These are phyloP conservation scores for Zonitis immaculata DNA, from an alignment of 2,888 invertebrate genomes.

Conservation along the genomic window DNA sequence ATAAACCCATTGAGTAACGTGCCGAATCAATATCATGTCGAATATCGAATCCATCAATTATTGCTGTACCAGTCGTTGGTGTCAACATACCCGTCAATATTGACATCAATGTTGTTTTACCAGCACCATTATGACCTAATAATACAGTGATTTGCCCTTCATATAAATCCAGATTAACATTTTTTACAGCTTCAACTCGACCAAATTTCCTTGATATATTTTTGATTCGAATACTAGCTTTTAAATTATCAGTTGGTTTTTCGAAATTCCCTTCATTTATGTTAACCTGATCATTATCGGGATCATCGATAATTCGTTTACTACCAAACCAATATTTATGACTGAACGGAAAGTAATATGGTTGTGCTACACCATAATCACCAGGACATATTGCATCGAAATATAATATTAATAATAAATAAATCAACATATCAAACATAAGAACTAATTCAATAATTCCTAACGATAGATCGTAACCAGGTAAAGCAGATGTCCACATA, in stretches of 20 bases:
- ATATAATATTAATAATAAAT: constrained; percentile 74
- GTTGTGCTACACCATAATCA: constrained; percentile 74
- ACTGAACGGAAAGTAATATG: constrained; percentile 75
- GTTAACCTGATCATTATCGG: constrained; percentile 20
- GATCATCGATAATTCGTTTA: constrained; percentile 19
- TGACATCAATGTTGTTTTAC: constrained; percentile 90
- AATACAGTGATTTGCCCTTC: constrained; percentile 84
- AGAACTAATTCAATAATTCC: constrained; percentile 67
- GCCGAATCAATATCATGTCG: constrained; percentile 58
- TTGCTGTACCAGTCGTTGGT: constrained; percentile 64
- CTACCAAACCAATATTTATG: constrained; percentile 53
- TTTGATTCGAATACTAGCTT: constrained; percentile 53
- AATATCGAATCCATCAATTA: constrained; percentile 69
- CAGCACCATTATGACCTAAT: no score
- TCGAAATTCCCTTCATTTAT: constrained; percentile 53
- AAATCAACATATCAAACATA: constrained; percentile 67
- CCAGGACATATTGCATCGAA: constrained; percentile 84
- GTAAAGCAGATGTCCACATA: constrained; percentile 56
- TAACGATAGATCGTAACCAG: constrained; percentile 65
- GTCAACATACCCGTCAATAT: constrained; percentile 80
- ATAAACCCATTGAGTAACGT: constrained; percentile 71
- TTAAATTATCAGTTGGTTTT: constrained; percentile 51
- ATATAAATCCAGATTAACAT: constrained; percentile 69
- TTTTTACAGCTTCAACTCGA: no score
- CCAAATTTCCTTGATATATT: no score